Percentiles rank a stretch among this genome's conserved stretches.
Conservation (phyloP, 2,888 invertebrate genomes). For the Mystacides longicornis region DNA sequence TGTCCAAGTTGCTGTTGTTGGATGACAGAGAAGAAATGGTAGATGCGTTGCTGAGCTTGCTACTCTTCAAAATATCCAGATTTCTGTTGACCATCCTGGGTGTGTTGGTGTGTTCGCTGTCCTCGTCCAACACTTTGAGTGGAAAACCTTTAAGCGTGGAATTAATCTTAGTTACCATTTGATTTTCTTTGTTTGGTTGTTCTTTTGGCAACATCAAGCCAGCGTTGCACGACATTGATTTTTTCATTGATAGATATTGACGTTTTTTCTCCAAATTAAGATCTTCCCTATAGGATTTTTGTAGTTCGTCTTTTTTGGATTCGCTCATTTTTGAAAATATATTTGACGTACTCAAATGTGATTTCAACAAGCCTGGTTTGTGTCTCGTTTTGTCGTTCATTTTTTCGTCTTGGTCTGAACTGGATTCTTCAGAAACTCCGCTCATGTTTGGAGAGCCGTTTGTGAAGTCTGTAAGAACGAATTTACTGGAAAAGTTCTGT, state of each 20-base stretch:
- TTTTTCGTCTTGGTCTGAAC: slow-evolving; percentile 35
- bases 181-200: slow-evolving; percentile 3
- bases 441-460: slow-evolving; percentile 25
- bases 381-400: slow-evolving; percentile 35
- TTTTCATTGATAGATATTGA: slow-evolving; percentile 38
- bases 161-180: slow-evolving; percentile 12
- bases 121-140: slow-evolving; percentile 47
- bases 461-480: slow-evolving; percentile 33
- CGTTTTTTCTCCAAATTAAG: slow-evolving; percentile 34
- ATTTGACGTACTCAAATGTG: slow-evolving; percentile 41
- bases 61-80: slow-evolving; percentile 40
- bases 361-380: slow-evolving; percentile 34
- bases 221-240: slow-evolving; percentile 43
- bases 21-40: slow-evolving; percentile 29
- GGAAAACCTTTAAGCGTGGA: slow-evolving; percentile 35
- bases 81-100: slow-evolving; percentile 34
- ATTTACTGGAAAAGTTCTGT: slow-evolving; percentile 36
- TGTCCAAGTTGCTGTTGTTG: slow-evolving; percentile 11
- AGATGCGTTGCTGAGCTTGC: slow-evolving; percentile 37
- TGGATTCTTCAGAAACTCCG: slow-evolving; percentile 35
- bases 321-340: slow-evolving; percentile 39
- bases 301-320: slow-evolving; percentile 32
- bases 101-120: slow-evolving; percentile 30
- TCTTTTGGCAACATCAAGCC: slow-evolving; percentile 35
- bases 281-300: slow-evolving; percentile 28